Evolutionary conservation across 92 coral and sea anemone species (phyloP), one percentile per base, ranked within the genome.

Genomic region (Pocillopora meandrina): DNA sequence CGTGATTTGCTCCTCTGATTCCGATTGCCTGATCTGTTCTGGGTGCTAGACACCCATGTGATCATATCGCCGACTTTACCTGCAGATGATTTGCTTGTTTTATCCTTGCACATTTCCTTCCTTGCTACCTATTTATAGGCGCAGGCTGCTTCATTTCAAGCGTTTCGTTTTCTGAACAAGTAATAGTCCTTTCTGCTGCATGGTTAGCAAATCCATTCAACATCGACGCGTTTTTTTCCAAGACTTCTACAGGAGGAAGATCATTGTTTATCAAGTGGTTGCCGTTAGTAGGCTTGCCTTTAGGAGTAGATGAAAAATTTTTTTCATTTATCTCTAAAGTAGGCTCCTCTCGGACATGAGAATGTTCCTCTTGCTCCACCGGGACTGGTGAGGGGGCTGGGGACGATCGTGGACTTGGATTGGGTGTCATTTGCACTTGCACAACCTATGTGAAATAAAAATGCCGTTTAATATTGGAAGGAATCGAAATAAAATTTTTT

Each of bases 391-490:
- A 69, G 19, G 92, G 88, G 57, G 76, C 75, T 61, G 95, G 95
- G 3, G 95, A 91, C 42, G 92, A 84, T 65, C 91, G 87, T 0
- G 95, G 95, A 6, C 92, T 81, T 62, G 95, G 95, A 61, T 85
- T 63, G 2, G 95, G 95, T 3, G 95, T 91, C 17, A 91, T 75
- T 66, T 91, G 95, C 6, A 42, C 95, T 57, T 91, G 87, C 20
- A 91, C 92, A 64, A 91, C 90, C 95, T 91, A 47, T 9, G 20
- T 67, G 13, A 26, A 23, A 66, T 42, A 42, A 7, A 42, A 42
- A 42, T 0, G 52, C 52, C 4, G 52, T 42, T 42, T 42, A 42
- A 42, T 42, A 42, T 42, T 42, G 3, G 4, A 42, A 7, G 5
- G 52, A 42, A 3, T 42, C 4, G 52, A 42, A 42, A 42, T 42